Conservation (phyloP, 2,797 vertebrate species). For the Ctenopoma kingsleyae region DNA sequence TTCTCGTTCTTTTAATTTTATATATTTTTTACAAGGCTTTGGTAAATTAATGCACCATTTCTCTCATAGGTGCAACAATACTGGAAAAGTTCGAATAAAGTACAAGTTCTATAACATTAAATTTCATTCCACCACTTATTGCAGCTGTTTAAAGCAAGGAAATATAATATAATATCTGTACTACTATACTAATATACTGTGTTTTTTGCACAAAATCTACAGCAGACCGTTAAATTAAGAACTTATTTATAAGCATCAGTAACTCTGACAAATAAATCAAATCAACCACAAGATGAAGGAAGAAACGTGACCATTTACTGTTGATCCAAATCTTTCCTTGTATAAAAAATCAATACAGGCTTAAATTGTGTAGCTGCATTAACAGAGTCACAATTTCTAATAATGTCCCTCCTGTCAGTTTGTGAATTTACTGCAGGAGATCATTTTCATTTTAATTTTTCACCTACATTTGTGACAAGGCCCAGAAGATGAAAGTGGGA, state of each 20-base stretch:
- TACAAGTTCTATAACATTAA: not conserved
- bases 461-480: not conserved
- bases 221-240: not conserved
- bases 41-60: no score
- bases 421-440: constrained; percentile 18
- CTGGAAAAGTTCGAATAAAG: not conserved
- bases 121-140: not conserved
- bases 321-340: not conserved
- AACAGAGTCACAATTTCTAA: not conserved
- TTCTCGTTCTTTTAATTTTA: not conserved
- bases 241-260: not conserved
- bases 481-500: constrained; percentile 10
- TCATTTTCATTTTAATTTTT: not conserved
- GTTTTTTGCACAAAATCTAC: not conserved
- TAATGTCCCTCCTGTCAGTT: constrained; percentile 8
- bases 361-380: not conserved
- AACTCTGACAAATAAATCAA: not conserved
- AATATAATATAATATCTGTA: not conserved
- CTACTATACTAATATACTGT: no score
- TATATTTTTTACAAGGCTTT: not conserved
- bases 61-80: no score
- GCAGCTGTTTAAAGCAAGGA: not conserved
- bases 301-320: not conserved
- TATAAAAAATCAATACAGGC: not conserved
- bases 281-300: not conserved